phyloP scores from a whole-genome alignment of 1,140 invertebrate species.

The Bilobella aurantiaca region DNA sequence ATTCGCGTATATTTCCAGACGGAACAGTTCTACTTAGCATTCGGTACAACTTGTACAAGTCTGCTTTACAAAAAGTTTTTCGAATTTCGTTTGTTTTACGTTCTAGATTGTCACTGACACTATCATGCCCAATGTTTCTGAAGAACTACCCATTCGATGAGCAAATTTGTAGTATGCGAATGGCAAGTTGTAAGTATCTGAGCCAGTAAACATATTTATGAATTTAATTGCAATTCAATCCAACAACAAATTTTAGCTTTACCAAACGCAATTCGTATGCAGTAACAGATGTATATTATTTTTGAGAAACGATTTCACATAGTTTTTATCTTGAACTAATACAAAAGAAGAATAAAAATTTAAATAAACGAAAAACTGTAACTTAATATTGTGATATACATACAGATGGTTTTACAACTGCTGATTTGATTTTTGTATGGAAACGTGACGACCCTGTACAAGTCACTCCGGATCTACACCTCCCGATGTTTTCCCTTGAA shows the following conservation, averaged over 20 bases:
- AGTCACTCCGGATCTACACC: conserved; percentile 37
- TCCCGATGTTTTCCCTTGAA: conserved; percentile 42
- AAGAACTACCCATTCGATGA: conserved; percentile 44
- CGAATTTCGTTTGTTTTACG: conserved; percentile 2
- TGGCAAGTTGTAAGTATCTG: conserved; percentile 44
- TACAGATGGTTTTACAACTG: conserved; percentile 40
- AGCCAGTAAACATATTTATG: neutral
- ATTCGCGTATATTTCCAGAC: conserved; percentile 43
- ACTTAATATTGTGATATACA: neutral
- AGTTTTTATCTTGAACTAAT: too few relatives aligned
- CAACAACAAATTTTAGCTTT: too few relatives aligned
- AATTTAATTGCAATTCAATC: neutral
- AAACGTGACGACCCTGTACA: conserved; percentile 40
- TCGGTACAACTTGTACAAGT: conserved; percentile 35
- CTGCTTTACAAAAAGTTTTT: neutral
- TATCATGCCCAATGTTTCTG: conserved; percentile 45
- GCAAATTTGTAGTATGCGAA: conserved; percentile 43
- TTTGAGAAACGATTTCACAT: too few relatives aligned
- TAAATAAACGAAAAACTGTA: neutral
- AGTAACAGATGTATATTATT: too few relatives aligned
- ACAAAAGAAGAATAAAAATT: too few relatives aligned
- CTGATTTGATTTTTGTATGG: conserved; percentile 40
- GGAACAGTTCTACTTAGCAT: conserved; percentile 45
- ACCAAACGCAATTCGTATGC: too few relatives aligned
- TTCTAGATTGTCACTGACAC: conserved; percentile 40